phyloP scores from a whole-genome alignment of 2,113 vertebrate genomes.

The Nipponia nippon region DNA sequence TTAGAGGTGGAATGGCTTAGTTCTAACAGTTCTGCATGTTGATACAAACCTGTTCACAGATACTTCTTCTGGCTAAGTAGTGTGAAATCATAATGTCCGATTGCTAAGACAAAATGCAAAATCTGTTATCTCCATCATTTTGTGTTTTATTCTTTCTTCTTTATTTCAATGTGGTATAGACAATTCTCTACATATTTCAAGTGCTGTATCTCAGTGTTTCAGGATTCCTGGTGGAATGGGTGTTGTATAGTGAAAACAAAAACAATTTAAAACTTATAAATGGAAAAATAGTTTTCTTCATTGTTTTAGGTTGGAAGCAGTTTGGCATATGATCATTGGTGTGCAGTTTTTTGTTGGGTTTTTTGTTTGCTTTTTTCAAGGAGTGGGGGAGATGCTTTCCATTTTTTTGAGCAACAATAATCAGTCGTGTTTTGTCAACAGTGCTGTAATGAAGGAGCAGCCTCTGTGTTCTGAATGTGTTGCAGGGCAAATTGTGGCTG shows the following conservation, averaged over 20 bases:
- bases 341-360: rapidly evolving
- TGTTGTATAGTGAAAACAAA: not conserved
- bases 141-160: not conserved
- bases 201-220: not conserved
- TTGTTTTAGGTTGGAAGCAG: not conserved
- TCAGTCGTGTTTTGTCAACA: not conserved
- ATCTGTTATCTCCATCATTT: not conserved
- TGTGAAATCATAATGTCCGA: not conserved
- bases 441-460: not conserved
- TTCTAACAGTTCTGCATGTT: not conserved
- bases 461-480: not conserved
- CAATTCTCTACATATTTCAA: not conserved
- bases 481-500: not conserved
- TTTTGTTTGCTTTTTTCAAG: not conserved
- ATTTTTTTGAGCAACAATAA: not conserved
- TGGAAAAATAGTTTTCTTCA: not conserved
- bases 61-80: not conserved
- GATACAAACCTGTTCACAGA: not conserved
- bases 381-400: not conserved
- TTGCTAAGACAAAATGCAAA: not conserved
- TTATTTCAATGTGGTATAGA: not conserved
- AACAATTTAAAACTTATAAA: not conserved
- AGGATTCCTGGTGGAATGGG: not conserved
- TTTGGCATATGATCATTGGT: not conserved
- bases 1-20: not conserved